Conservation (phyloP, 2,113 vertebrate genomes). For the Pteropus alecto region DNA sequence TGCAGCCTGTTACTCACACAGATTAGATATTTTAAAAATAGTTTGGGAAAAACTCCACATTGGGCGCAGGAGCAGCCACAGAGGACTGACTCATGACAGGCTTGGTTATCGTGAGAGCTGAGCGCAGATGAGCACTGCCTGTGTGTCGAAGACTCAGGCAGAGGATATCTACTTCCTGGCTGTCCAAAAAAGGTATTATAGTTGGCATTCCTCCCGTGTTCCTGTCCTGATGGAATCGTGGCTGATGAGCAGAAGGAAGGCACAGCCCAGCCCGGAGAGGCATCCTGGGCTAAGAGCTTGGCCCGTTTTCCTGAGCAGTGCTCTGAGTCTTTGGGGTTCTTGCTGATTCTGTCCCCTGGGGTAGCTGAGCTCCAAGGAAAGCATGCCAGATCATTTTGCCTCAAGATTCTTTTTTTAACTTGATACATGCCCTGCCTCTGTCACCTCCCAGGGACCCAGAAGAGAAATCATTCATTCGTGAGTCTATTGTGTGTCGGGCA, state of each 20-base stretch:
- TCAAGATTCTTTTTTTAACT: not conserved
- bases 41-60: not conserved
- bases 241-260: not conserved
- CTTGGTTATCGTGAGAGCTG: conserved; percentile 60
- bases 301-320: not conserved
- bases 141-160: conserved; percentile 68
- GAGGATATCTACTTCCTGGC: conserved; percentile 68
- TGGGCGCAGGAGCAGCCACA: conserved; percentile 56
- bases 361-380: not conserved
- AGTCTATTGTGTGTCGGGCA: not conserved
- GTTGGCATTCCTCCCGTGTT: not conserved
- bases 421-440: not conserved
- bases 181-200: not conserved
- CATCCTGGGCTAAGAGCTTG: fast-evolving
- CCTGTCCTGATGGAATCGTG: not conserved
- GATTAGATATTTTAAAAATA: conserved; percentile 65
- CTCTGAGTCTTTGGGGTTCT: not conserved
- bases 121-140: conserved; percentile 69
- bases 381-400: not conserved
- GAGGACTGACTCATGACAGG: conserved; percentile 65
- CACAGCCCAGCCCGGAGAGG: not conserved
- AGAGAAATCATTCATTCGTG: not conserved
- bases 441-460: not conserved
- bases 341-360: not conserved
- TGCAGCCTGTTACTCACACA: not conserved